Evolutionary conservation across 2,113 vertebrate species (phyloP).

Genomic region (Pluvianellus socialis): DNA sequence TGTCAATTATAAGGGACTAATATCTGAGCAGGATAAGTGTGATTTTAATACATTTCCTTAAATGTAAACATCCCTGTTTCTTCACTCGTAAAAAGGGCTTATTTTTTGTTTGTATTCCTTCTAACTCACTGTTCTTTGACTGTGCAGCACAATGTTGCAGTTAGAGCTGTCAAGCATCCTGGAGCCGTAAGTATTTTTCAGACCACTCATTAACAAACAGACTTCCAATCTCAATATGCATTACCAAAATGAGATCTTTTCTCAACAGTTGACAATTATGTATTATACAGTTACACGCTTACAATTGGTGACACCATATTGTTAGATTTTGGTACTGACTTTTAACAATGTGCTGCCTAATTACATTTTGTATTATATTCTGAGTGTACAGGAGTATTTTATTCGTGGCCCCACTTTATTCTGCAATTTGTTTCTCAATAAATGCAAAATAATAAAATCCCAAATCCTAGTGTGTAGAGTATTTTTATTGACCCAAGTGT

Average conservation of each 20-base stretch:
- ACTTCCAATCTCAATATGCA: constrained; percentile 71
- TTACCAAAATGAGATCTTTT: constrained; percentile 81
- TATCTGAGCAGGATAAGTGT: not conserved
- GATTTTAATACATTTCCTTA: constrained; percentile 38
- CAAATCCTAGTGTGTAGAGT: constrained; percentile 10
- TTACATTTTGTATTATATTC: constrained; percentile 70
- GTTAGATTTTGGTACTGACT: constrained; percentile 71
- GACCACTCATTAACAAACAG: constrained; percentile 65
- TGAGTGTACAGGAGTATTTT: constrained; percentile 62
- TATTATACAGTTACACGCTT: constrained; percentile 70
- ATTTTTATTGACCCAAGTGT: constrained; percentile 60
- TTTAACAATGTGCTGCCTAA: constrained; percentile 78
- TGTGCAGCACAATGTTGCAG: constrained; percentile 45
- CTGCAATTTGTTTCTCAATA: constrained; percentile 75
- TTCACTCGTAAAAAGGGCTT: constrained; percentile 29
- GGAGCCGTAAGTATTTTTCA: constrained; percentile 73
- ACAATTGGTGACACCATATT: constrained; percentile 69
- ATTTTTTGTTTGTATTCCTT: constrained; percentile 8
- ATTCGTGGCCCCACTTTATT: constrained; percentile 62
- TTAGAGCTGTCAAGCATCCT: constrained; percentile 74
- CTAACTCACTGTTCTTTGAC: constrained; percentile 60
- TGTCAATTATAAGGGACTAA: not conserved
- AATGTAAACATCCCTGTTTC: not conserved
- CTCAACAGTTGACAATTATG: constrained; percentile 75
- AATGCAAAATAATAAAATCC: constrained; percentile 70